phyloP scores from a whole-genome alignment of 2,888 invertebrate species.

The Heliconius aoede region DNA sequence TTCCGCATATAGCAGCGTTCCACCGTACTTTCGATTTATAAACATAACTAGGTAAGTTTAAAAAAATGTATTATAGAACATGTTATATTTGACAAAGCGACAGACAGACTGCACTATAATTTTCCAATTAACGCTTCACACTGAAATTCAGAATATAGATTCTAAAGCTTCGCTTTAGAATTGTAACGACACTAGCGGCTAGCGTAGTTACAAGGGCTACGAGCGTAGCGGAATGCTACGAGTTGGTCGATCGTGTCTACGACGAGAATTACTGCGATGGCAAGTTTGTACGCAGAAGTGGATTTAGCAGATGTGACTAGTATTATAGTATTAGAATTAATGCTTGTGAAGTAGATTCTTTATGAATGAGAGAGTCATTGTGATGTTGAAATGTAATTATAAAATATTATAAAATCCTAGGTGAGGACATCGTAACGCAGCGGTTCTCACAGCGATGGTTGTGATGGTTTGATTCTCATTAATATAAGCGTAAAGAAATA shows the following conservation, averaged over 20 bases:
- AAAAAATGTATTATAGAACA: too few relatives aligned
- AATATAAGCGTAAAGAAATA: too few relatives aligned
- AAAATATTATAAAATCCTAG: too few relatives aligned
- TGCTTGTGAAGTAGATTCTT: neutral
- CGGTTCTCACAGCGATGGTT: too few relatives aligned
- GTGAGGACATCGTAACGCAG: too few relatives aligned
- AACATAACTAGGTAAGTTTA: too few relatives aligned
- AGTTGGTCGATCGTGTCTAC: neutral
- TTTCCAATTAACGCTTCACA: neutral
- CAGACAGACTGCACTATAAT: neutral
- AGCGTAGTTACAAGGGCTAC: neutral
- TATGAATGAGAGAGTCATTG: neutral
- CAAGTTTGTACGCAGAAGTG: conserved; percentile 3
- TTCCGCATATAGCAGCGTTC: neutral
- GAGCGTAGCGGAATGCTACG: conserved; percentile 4
- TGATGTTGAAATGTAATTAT: neutral
- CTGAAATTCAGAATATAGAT: neutral
- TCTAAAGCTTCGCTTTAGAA: conserved; percentile 1
- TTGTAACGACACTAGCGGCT: neutral
- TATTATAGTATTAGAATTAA: neutral
- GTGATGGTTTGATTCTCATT: too few relatives aligned
- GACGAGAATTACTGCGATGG: conserved; percentile 12
- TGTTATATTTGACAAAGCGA: neutral
- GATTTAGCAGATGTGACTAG: conserved; percentile 12
- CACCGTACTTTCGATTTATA: neutral